Evolutionary conservation across 2,888 invertebrate genomes (phyloP).

Genomic region (Amiota minor): DNA sequence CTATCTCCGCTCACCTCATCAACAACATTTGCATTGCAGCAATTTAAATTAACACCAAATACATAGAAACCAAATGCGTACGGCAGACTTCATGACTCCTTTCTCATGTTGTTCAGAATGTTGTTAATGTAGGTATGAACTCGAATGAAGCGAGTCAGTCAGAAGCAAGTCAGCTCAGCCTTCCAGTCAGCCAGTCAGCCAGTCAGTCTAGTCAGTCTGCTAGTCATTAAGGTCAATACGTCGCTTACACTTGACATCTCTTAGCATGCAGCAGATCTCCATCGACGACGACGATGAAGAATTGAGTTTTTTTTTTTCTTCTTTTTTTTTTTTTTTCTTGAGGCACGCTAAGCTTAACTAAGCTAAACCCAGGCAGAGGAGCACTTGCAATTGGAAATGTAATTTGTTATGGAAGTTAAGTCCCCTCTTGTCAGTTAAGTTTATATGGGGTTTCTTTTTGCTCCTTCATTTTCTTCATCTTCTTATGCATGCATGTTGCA

Average conservation of each 20-base stretch:
- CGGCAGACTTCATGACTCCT: too few relatives aligned
- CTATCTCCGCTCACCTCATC: background rate
- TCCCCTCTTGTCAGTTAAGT: constrained; percentile 67
- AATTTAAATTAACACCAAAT: constrained; percentile 26
- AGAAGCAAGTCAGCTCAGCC: background rate
- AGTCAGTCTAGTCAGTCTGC: background rate
- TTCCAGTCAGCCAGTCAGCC: background rate
- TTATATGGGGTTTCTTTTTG: constrained; percentile 39
- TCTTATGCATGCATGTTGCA: constrained; percentile 16
- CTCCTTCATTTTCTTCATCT: background rate
- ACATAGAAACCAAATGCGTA: too few relatives aligned
- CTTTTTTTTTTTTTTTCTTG: too few relatives aligned
- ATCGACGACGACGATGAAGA: background rate
- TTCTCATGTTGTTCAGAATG: background rate
- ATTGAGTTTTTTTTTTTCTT: background rate
- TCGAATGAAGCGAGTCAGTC: too few relatives aligned
- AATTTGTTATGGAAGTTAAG: constrained; percentile 66
- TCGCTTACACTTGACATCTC: background rate
- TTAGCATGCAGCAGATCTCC: background rate
- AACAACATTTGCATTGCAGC: background rate
- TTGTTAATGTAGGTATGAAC: background rate
- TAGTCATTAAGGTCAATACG: background rate
- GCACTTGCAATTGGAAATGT: constrained; percentile 63
- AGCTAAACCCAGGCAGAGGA: background rate
- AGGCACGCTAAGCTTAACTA: too few relatives aligned